These are phyloP conservation scores for Semicossyphus pulcher DNA, from an alignment of 2,113 vertebrate genomes.

Conservation along the genomic window DNA sequence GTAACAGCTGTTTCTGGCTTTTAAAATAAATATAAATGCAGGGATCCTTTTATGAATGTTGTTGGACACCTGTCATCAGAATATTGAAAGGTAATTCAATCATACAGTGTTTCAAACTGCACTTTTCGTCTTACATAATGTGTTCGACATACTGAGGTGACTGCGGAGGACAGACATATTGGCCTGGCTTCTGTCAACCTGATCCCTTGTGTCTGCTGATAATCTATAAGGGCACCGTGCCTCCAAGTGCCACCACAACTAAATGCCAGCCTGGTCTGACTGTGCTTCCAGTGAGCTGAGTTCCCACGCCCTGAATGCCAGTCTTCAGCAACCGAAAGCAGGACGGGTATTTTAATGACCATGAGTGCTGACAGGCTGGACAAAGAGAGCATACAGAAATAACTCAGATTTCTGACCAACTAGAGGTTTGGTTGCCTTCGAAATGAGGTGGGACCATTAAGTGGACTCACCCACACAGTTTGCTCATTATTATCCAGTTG, in stretches of 20 bases:
- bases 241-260: constrained; percentile 18
- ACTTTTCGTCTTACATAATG: too few species aligned
- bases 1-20: too few species aligned
- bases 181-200: constrained; percentile 35
- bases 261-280: constrained; percentile 32
- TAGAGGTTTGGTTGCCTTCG: not conserved
- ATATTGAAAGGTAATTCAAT: too few species aligned
- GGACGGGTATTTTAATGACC: constrained; percentile 51
- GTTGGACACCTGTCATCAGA: too few species aligned
- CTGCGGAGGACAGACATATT: not conserved
- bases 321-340: constrained; percentile 24
- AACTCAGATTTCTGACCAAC: constrained; percentile 24
- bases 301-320: constrained; percentile 55
- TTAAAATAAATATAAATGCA: too few species aligned
- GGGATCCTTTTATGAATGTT: too few species aligned
- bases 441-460: constrained; percentile 20
- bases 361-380: constrained; percentile 16
- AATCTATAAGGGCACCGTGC: constrained; percentile 1
- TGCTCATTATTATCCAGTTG: not conserved
- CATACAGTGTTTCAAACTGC: not conserved
- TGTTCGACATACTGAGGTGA: not conserved
- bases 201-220: constrained; percentile 9
- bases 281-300: not conserved
- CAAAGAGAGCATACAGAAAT: constrained; percentile 50
- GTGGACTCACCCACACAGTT: constrained; percentile 18